Conservation (phyloP, 1,140 invertebrate species). For the Drosophila burlai region DNA sequence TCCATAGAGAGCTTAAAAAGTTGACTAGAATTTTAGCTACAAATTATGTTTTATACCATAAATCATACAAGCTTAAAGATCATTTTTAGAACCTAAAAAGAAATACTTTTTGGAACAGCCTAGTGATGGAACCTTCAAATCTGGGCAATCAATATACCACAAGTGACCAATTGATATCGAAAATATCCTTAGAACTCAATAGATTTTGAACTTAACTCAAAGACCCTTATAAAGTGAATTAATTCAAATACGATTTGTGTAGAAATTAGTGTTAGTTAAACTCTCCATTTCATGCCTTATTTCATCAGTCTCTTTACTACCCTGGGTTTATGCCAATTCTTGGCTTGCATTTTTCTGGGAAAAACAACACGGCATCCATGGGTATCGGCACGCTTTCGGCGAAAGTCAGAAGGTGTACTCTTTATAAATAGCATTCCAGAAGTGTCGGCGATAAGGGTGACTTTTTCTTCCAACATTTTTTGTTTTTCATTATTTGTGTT, state of each 20-base stretch:
- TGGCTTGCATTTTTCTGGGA: not conserved
- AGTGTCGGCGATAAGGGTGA: not conserved
- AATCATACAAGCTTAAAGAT: no score
- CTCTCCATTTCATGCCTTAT: not conserved
- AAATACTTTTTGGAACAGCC: no score
- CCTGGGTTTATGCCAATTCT: not conserved
- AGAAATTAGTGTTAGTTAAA: not conserved
- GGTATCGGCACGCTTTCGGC: not conserved
- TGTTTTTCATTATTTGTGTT: not conserved
- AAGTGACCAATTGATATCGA: not conserved
- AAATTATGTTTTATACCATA: no score
- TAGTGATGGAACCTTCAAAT: no score
- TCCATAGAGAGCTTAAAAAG: no score
- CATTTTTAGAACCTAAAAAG: no score
- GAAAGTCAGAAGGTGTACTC: slow-evolving; percentile 2
- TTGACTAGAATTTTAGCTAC: no score
- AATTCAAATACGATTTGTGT: not conserved
- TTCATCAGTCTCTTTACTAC: not conserved
- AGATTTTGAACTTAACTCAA: not conserved
- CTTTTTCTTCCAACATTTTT: not conserved
- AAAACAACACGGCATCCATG: not conserved
- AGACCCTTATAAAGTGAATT: not conserved
- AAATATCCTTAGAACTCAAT: not conserved
- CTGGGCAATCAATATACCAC: no score
- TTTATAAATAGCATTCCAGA: slow-evolving; percentile 9